A percentile compares a stretch with the other conserved stretches of the same genome.
Conservation (phyloP, 1,140 invertebrate species). For the Diorhabda carinulata region DNA sequence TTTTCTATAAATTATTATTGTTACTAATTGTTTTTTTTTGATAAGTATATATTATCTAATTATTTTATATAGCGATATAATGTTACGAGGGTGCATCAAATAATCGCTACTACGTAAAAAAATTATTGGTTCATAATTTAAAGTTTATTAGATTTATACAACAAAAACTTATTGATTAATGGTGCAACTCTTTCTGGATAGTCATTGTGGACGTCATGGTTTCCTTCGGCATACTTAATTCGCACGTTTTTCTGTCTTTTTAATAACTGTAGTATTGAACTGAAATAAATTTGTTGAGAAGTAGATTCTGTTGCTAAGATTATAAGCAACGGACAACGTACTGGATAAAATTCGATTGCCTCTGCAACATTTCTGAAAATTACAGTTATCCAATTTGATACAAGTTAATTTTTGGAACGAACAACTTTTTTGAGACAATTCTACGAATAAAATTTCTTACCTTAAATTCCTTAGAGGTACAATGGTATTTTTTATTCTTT, state of each 20-base stretch:
- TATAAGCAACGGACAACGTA: slow-evolving; percentile 43
- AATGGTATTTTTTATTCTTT: slow-evolving; percentile 31
- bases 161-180: slow-evolving; percentile 49
- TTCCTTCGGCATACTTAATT: slow-evolving; percentile 51
- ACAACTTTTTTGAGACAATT: not conserved
- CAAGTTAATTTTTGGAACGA: not conserved
- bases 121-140: not conserved
- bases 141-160: not conserved
- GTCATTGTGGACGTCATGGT: slow-evolving; percentile 63
- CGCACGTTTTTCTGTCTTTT: slow-evolving; percentile 36
- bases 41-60: too few species aligned
- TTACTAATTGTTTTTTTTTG: too few species aligned
- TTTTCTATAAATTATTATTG: too few species aligned
- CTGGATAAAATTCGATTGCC: slow-evolving; percentile 32
- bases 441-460: slow-evolving; percentile 41
- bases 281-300: slow-evolving; percentile 10
- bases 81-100: too few species aligned
- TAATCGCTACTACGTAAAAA: too few species aligned
- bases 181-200: slow-evolving; percentile 53
- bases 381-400: not conserved
- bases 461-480: slow-evolving; percentile 25
- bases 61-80: too few species aligned
- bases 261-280: slow-evolving; percentile 13
- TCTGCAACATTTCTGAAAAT: slow-evolving; percentile 35
- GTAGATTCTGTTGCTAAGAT: slow-evolving; percentile 34